Evolutionary conservation across 2,888 invertebrate genomes (phyloP).

Genomic region (Campoletis raptor): DNA sequence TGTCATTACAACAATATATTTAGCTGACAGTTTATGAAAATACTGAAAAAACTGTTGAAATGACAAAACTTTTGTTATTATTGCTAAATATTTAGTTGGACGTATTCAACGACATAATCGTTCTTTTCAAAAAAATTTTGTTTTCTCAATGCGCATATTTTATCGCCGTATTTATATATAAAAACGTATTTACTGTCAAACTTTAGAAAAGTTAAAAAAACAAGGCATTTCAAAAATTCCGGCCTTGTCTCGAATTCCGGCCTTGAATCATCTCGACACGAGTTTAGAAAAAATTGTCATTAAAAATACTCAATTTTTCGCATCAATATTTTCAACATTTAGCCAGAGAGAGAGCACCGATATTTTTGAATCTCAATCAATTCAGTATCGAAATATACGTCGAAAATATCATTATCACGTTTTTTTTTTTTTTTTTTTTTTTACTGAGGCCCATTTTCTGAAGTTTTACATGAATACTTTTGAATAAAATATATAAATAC

Average conservation of each 20-base stretch:
- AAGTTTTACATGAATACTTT: constrained; percentile 2
- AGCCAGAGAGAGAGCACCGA: not conserved
- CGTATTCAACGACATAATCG: too few species aligned
- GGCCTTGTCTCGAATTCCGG: too few species aligned
- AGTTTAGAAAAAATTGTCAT: not conserved
- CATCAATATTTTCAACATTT: not conserved
- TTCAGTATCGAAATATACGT: not conserved
- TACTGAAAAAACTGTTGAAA: too few species aligned
- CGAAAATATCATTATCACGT: not conserved
- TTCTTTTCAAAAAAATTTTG: too few species aligned
- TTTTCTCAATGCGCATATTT: too few species aligned
- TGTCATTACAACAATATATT: too few species aligned
- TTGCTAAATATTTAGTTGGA: too few species aligned
- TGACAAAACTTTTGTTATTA: too few species aligned
- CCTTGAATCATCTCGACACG: not conserved
- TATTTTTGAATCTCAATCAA: not conserved
- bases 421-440: too few species aligned
- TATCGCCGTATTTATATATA: constrained; percentile 18
- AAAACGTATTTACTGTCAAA: constrained; percentile 8
- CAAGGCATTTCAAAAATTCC: not conserved
- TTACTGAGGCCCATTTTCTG: not conserved
- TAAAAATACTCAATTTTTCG: not conserved
- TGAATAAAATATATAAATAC: not conserved
- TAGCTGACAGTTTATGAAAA: too few species aligned
- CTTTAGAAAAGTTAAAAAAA: not conserved